Evolutionary conservation across 2,888 invertebrate genomes (phyloP).

Genomic region (Lepas anatifera): DNA sequence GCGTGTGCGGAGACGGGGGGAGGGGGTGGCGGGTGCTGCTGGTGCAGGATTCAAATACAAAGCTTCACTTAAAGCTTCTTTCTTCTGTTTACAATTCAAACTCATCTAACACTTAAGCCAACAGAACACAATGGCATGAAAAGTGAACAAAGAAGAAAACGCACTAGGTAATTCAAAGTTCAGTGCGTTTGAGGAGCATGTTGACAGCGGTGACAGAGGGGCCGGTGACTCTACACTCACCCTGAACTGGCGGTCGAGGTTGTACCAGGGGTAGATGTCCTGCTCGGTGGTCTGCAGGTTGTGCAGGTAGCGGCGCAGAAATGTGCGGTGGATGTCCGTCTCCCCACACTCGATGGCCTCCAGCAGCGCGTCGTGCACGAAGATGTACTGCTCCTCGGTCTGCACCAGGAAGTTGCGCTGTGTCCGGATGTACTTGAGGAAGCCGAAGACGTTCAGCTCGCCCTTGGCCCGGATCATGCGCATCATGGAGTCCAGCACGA

Average conservation of each 20-base stretch:
- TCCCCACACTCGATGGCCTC: constrained; percentile 85
- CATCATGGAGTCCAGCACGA: constrained; percentile 89
- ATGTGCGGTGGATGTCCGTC: constrained; percentile 53
- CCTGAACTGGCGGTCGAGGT: constrained; percentile 59
- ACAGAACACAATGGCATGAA: too few species aligned
- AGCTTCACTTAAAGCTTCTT: too few species aligned
- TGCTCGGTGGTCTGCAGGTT: constrained; percentile 32
- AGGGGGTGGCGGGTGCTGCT: too few species aligned
- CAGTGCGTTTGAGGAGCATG: too few species aligned
- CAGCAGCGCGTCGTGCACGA: constrained; percentile 89
- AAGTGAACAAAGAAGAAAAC: too few species aligned
- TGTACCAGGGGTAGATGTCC: constrained; percentile 27
- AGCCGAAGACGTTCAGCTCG: constrained; percentile 82
- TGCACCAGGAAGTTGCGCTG: constrained; percentile 95
- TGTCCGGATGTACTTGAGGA: constrained; percentile 83
- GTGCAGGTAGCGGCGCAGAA: constrained; percentile 39
- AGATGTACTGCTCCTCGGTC: constrained; percentile 97
- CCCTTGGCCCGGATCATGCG: constrained; percentile 75
- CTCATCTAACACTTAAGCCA: too few species aligned
- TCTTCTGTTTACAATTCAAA: too few species aligned
- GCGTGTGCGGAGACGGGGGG: too few species aligned
- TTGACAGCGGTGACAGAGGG: too few species aligned
- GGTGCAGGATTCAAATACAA: too few species aligned
- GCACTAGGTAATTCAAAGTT: too few species aligned
- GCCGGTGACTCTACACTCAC: too few species aligned